phyloP scores from a whole-genome alignment of 1,140 invertebrate genomes.

The Trichogramma pretiosum region DNA sequence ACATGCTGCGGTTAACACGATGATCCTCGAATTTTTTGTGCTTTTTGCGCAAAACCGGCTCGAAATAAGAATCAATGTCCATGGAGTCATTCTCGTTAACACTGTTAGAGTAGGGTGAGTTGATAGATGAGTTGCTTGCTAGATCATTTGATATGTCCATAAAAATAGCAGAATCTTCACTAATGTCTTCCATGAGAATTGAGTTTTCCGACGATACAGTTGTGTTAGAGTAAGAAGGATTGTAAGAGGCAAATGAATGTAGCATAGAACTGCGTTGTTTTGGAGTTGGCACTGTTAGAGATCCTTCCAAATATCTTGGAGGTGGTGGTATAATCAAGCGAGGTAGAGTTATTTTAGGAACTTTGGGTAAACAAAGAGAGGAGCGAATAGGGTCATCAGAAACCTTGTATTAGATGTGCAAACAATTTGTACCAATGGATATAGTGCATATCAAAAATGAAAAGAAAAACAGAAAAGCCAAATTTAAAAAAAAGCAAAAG shows the following conservation, averaged over 20 bases:
- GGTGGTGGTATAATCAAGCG: no score
- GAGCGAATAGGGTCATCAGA: no score
- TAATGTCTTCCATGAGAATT: conserved; percentile 3
- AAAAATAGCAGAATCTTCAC: conserved; percentile 24
- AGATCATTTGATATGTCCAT: conserved; percentile 23
- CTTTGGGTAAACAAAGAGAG: no score
- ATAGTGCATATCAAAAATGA: no score
- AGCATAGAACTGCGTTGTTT: conserved; percentile 19
- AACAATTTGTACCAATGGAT: not conserved
- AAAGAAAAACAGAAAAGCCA: not conserved
- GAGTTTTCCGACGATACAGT: conserved; percentile 14
- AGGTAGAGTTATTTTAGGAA: no score
- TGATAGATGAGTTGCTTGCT: conserved; percentile 12
- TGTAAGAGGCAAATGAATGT: conserved; percentile 26
- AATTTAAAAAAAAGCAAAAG: conserved; percentile 5
- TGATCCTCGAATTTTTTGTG: no score
- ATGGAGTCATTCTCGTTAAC: no score
- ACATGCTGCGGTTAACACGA: no score
- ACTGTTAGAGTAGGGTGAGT: no score
- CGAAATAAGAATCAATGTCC: conserved; percentile 5
- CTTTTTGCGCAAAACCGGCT: no score
- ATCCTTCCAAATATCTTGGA: no score
- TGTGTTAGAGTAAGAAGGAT: conserved; percentile 29
- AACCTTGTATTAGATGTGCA: not conserved
- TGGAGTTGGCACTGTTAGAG: no score